phyloP scores from a whole-genome alignment of 1,140 invertebrate genomes.

The Maniola jurtina region DNA sequence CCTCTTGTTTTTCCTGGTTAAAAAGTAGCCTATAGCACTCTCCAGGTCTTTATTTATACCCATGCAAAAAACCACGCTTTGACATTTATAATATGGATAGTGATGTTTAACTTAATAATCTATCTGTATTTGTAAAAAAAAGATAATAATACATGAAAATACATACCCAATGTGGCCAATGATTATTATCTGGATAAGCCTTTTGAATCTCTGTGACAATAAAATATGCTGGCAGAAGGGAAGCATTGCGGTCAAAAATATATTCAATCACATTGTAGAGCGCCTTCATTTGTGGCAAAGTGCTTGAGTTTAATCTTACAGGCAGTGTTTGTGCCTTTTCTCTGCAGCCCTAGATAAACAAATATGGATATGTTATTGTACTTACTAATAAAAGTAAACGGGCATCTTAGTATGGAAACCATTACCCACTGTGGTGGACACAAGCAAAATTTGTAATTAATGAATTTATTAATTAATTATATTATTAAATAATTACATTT shows the following conservation, averaged over 20 bases:
- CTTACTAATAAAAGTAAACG: neutral
- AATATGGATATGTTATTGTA: neutral
- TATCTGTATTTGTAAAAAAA: too few species aligned
- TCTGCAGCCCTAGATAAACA: slow-evolving; percentile 83
- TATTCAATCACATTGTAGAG: slow-evolving; percentile 89
- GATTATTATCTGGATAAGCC: slow-evolving; percentile 88
- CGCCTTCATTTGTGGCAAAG: slow-evolving; percentile 89
- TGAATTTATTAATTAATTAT: too few species aligned
- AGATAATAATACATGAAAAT: slow-evolving; percentile 12
- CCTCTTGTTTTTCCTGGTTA: too few species aligned
- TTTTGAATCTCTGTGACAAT: slow-evolving; percentile 97
- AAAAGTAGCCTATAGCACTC: too few species aligned
- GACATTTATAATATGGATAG: too few species aligned
- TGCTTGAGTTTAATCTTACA: slow-evolving; percentile 85
- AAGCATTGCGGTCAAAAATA: slow-evolving; percentile 95
- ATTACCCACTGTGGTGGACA: too few species aligned
- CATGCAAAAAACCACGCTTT: too few species aligned
- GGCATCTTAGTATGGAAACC: too few species aligned
- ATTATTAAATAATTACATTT: too few species aligned
- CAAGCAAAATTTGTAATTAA: too few species aligned
- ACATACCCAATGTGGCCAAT: slow-evolving; percentile 94
- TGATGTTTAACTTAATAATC: too few species aligned
- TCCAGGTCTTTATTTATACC: too few species aligned
- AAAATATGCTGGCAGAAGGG: slow-evolving; percentile 95
- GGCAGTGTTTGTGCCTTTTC: slow-evolving; percentile 92